Evolutionary conservation across 2,113 vertebrate genomes (phyloP), one percentile per base, ranked within the genome.

Genomic region (Istiophorus platypterus): DNA sequence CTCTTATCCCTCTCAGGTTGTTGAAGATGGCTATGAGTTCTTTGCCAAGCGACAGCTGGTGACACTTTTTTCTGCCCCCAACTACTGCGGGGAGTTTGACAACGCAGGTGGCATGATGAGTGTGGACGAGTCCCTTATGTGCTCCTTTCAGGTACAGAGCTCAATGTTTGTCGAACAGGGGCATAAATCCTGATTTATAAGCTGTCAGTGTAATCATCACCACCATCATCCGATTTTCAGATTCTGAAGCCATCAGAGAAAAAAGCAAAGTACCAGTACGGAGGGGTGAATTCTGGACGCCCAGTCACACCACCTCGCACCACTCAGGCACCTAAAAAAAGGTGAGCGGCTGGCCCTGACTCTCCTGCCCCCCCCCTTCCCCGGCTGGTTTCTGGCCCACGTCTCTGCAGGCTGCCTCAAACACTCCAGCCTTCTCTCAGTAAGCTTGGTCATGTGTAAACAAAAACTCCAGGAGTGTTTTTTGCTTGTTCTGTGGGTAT

Each of bases 81-180:
- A 98, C 95, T 98, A 98, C 80, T 98, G 97, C 84, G 97, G 97
- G 39, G 97, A 98, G 87, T 98, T 98, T 92, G 97, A 98, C 94
- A 98, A 98, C 82, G 97, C 97, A 52, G 97, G 97, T 12, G 97
- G 96, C 85, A 98, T 98, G 97, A 98, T 98, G 97, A 98, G 97
- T 47, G 97, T 98, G 91, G 97, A 99, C 85, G 97, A 99, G 94
- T 98, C 97, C 54, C 94, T 99, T 82, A 98, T 99, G 97, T 99
- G 97, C 91, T 98, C 97, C 51, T 99, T 99, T 91, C 97, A 99
- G 97, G 97, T 98, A 64, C 24, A 24, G 26, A 17, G 20, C 17
- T n/a, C 13, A 5, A 0, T 6, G 3, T 57, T 27, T 13, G 34
- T 58, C 39, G 13, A n/a, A 12, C 4, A 1, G 1, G 9, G 10